Evolutionary conservation across 2,888 invertebrate species (phyloP).

Genomic region (Agrotis segetum): DNA sequence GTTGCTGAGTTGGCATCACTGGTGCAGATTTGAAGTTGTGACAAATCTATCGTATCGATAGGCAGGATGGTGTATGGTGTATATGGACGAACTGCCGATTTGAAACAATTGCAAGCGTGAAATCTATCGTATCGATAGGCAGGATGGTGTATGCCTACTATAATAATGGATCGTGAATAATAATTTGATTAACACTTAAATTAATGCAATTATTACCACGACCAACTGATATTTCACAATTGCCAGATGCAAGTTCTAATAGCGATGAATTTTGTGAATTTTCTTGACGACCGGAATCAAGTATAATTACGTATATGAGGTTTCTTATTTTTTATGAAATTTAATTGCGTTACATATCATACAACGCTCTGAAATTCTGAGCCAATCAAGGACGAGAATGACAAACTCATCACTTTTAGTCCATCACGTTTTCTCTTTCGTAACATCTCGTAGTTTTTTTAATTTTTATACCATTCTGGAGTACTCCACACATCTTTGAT

Average conservation of each 20-base stretch:
- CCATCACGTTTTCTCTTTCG: neutral
- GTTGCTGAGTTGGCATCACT: too few species aligned
- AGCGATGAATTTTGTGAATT: neutral
- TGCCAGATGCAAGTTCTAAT: neutral
- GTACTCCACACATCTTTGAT: conserved; percentile 5
- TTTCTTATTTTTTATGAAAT: neutral
- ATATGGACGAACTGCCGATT: too few species aligned
- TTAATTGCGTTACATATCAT: neutral
- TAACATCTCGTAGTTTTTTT: too few species aligned
- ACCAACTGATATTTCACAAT: neutral
- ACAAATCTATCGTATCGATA: too few species aligned
- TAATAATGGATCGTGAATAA: conserved; percentile 65
- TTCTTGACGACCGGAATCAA: neutral
- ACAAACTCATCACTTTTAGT: neutral
- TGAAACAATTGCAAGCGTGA: too few species aligned
- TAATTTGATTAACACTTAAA: conserved; percentile 44
- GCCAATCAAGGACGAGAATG: neutral
- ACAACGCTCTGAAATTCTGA: neutral
- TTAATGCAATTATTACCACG: conserved; percentile 17
- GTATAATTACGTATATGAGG: neutral
- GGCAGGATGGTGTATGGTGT: too few species aligned
- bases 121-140: too few species aligned
- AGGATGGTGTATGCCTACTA: too few species aligned
- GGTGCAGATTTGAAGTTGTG: too few species aligned
- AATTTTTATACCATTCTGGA: neutral